Conservation (phyloP, 2,888 invertebrate genomes). For the Seira ritae region DNA sequence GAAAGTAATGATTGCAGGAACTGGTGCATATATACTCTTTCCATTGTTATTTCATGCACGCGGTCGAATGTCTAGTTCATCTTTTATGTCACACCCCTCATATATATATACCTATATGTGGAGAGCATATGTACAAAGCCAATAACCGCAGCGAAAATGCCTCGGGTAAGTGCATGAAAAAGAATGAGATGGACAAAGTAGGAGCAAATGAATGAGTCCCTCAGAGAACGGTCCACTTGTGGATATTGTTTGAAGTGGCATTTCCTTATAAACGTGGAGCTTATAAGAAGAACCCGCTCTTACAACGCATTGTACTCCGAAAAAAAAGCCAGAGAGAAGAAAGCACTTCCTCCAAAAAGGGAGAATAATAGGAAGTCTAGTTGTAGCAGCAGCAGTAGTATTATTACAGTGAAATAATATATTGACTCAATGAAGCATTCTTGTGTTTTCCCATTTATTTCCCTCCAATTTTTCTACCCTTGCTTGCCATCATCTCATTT, state of each 20-base stretch:
- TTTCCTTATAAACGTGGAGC: not conserved
- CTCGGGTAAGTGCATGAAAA: not conserved
- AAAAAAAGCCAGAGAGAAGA: not conserved
- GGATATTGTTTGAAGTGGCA: conserved; percentile 28
- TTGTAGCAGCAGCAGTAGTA: too few species aligned
- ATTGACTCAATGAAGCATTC: conserved; percentile 59
- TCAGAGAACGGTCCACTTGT: conserved; percentile 53
- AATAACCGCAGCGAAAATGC: not conserved
- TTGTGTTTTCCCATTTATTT: conserved; percentile 36
- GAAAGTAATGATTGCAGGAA: not conserved
- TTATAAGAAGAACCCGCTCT: not conserved
- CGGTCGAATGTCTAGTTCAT: not conserved
- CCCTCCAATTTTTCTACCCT: conserved; percentile 31
- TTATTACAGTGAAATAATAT: conserved; percentile 21
- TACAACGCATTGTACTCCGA: not conserved
- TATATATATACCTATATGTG: too few species aligned
- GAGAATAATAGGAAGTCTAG: not conserved
- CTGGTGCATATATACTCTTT: not conserved
- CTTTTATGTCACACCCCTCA: not conserved
- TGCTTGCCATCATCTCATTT: conserved; percentile 28
- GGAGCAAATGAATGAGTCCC: conserved; percentile 27
- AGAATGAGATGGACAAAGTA: not conserved
- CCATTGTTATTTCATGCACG: not conserved
- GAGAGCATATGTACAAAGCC: not conserved
- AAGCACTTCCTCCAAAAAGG: conserved; percentile 13